phyloP scores from a whole-genome alignment of 2,888 invertebrate genomes.

The Drosophila mimetica region DNA sequence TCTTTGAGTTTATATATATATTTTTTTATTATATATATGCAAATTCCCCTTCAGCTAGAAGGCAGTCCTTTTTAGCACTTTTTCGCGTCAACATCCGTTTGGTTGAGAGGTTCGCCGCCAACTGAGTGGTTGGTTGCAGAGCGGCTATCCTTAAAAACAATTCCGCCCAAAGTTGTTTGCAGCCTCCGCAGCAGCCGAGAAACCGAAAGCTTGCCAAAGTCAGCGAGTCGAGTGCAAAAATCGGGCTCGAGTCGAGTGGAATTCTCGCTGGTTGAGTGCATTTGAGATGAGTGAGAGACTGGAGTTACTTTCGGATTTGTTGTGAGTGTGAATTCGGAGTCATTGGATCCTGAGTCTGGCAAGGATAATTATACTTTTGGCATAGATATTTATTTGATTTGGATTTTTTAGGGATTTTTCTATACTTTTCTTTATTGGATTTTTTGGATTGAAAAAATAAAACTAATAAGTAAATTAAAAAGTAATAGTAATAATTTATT shows the following conservation, averaged over 20 bases:
- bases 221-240: slow-evolving; percentile 57
- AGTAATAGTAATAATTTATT: too few relatives aligned
- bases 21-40: slow-evolving; percentile 38
- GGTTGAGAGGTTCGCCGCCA: slow-evolving; percentile 70
- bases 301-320: slow-evolving; percentile 1
- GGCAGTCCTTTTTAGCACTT: slow-evolving; percentile 38
- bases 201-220: slow-evolving; percentile 49
- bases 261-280: slow-evolving; percentile 15
- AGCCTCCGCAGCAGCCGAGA: slow-evolving; percentile 58
- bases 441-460: too few relatives aligned
- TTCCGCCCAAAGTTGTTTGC: slow-evolving; percentile 55
- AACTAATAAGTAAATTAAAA: too few relatives aligned
- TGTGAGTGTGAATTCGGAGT: slow-evolving; percentile 11
- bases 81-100: slow-evolving; percentile 56
- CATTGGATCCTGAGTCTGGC: neutral
- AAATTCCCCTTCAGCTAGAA: slow-evolving; percentile 30
- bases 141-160: slow-evolving; percentile 73
- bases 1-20: slow-evolving; percentile 21
- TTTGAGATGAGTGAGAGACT: slow-evolving; percentile 8
- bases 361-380: too few relatives aligned
- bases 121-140: slow-evolving; percentile 63
- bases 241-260: slow-evolving; percentile 12
- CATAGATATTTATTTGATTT: too few relatives aligned
- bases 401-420: neutral
- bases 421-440: too few relatives aligned